Evolutionary conservation across 2,888 invertebrate genomes (phyloP).

Genomic region (Eupithecia exiguata): DNA sequence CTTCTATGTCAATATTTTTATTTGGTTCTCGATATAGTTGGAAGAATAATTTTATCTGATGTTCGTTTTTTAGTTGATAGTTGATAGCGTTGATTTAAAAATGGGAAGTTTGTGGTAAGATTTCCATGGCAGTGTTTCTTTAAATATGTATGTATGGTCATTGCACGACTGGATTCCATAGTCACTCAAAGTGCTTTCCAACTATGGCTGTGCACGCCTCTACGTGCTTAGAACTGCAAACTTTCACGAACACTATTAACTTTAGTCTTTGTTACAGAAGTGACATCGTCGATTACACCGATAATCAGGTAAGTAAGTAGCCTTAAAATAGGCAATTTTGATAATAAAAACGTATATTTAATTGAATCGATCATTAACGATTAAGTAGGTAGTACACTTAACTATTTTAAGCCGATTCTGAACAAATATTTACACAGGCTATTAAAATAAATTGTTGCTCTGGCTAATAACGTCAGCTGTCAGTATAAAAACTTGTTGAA

Average conservation of each 20-base stretch:
- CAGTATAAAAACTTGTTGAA: slow-evolving; percentile 58
- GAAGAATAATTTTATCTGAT: not conserved
- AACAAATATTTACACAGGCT: slow-evolving; percentile 59
- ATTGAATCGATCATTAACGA: not conserved
- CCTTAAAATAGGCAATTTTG: not conserved
- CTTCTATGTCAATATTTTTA: not conserved
- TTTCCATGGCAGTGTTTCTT: slow-evolving; percentile 17
- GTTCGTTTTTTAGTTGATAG: not conserved
- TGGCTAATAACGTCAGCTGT: slow-evolving; percentile 60
- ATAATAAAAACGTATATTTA: not conserved
- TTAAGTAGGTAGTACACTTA: not conserved
- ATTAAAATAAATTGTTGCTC: slow-evolving; percentile 61
- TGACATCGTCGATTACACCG: slow-evolving; percentile 73
- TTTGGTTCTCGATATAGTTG: not conserved
- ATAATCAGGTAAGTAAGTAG: slow-evolving; percentile 69
- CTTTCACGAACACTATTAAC: slow-evolving; percentile 44
- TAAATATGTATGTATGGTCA: slow-evolving; percentile 35
- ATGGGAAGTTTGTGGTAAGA: not conserved
- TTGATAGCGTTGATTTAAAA: not conserved
- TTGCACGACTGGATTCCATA: slow-evolving; percentile 45
- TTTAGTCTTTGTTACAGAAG: slow-evolving; percentile 65
- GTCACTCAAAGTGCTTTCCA: slow-evolving; percentile 46
- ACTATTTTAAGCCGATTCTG: slow-evolving; percentile 48
- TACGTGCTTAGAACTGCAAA: slow-evolving; percentile 45
- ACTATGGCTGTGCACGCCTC: slow-evolving; percentile 48